A percentile compares a stretch with the other conserved stretches of the same genome.
phyloP scores from a whole-genome alignment of 30 jellyfish, hydroid and myxozoan species.

The Turritopsis rubra region DNA sequence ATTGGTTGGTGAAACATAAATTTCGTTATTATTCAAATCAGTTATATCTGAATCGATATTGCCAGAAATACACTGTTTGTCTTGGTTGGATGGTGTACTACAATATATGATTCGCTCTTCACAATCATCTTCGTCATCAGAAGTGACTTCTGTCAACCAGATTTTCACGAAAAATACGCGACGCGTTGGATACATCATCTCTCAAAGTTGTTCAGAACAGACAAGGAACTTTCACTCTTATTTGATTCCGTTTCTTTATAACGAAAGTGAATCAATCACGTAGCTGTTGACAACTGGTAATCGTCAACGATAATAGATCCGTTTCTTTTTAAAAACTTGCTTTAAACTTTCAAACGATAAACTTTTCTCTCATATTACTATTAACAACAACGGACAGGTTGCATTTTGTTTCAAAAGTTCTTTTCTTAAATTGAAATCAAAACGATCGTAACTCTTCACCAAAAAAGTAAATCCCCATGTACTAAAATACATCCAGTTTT shows the following conservation, averaged over 20 bases:
- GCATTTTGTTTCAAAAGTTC: background rate
- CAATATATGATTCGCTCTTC: conserved; percentile 10
- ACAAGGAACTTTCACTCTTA: background rate
- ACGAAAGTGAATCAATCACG: background rate
- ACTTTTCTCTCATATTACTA: background rate
- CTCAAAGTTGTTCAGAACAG: background rate
- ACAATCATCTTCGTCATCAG: conserved; percentile 30
- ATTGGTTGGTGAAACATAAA: background rate
- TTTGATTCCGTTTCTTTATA: background rate
- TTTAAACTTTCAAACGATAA: background rate
- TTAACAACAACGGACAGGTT: background rate
- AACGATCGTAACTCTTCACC: background rate
- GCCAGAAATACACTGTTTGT: background rate
- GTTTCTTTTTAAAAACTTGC: background rate
- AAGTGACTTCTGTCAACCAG: conserved; percentile 30
- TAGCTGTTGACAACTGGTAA: background rate
- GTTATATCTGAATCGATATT: background rate
- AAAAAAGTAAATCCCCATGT: background rate
- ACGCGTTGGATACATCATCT: conserved; percentile 22
- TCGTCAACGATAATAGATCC: background rate
- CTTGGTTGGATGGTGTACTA: background rate
- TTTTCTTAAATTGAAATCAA: too few relatives aligned
- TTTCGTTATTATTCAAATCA: background rate
- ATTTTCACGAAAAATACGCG: conserved; percentile 31
- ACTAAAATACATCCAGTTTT: background rate